Conservation (phyloP, 2,113 vertebrate species). For the Gymnocephalus cernua region DNA sequence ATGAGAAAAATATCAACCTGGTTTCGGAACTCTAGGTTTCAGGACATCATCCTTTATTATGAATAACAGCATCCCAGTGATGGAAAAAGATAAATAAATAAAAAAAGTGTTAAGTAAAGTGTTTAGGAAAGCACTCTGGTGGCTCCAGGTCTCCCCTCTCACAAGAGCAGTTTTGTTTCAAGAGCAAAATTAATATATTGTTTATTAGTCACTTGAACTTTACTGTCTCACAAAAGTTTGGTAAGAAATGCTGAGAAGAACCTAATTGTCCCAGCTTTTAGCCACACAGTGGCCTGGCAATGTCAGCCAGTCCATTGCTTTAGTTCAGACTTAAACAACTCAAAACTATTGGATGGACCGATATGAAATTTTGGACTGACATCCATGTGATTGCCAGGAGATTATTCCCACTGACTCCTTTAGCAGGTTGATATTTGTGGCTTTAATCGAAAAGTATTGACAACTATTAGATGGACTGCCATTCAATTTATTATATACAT, state of each 20-base stretch:
- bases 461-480: too few relatives aligned
- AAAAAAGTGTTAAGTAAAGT: not conserved
- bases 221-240: not conserved
- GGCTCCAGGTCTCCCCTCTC: not conserved
- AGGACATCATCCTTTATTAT: not conserved
- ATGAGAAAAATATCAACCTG: not conserved
- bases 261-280: not conserved
- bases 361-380: not conserved
- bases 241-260: not conserved
- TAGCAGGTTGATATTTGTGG: not conserved
- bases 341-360: not conserved
- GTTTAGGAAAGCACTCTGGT: not conserved
- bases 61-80: not conserved
- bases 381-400: too few relatives aligned
- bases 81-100: not conserved
- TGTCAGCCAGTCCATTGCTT: not conserved
- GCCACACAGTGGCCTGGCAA: not conserved
- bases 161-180: not conserved
- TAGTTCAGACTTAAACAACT: not conserved
- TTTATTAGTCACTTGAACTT: not conserved
- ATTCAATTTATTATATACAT: not conserved
- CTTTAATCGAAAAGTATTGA: not conserved
- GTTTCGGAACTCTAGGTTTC: slow-evolving; percentile 2
- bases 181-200: not conserved
- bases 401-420: not conserved